A percentile compares a stretch with the other conserved stretches of the same genome.
phyloP scores from a whole-genome alignment of 2,888 invertebrate genomes.

The Bursaphelenchus okinawaensis region DNA sequence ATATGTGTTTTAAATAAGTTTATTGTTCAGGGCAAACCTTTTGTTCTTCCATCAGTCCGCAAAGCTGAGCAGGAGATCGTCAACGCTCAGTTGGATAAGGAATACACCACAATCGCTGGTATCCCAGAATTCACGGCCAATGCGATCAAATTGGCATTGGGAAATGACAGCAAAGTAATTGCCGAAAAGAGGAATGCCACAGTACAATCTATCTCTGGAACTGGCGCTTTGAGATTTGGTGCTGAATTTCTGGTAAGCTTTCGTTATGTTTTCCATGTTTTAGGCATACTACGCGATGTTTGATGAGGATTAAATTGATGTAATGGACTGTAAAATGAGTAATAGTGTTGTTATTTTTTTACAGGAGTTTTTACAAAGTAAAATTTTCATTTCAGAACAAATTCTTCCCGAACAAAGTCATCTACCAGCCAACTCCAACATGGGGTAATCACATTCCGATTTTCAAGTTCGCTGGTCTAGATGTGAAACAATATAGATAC shows the following conservation, averaged over 20 bases:
- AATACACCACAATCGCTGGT: conserved; percentile 88
- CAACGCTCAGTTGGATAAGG: conserved; percentile 74
- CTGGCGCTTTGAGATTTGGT: conserved; percentile 89
- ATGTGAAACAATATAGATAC: conserved; percentile 83
- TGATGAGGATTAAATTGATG: background rate
- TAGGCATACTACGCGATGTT: background rate
- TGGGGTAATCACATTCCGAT: conserved; percentile 85
- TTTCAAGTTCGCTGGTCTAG: conserved; percentile 69
- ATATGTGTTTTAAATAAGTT: background rate
- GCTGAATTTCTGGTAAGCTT: conserved; percentile 62
- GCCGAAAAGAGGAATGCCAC: conserved; percentile 60
- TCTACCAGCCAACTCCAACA: conserved; percentile 82
- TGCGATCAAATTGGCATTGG: conserved; percentile 82
- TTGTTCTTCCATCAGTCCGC: conserved; percentile 78
- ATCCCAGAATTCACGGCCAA: conserved; percentile 73
- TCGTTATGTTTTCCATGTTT: conserved; percentile 7
- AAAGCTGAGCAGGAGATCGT: conserved; percentile 75
- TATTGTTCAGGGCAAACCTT: conserved; percentile 74
- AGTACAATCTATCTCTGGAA: conserved; percentile 85
- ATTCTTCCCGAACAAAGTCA: conserved; percentile 69
- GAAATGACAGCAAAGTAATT: conserved; percentile 64
- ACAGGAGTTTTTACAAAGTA: background rate
- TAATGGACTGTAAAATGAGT: background rate
- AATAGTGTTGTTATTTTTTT: too few species aligned
- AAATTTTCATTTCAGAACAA: conserved; percentile 56